Evolutionary conservation across 2,113 vertebrate species (phyloP).

Genomic region (Oostethus manadensis): DNA sequence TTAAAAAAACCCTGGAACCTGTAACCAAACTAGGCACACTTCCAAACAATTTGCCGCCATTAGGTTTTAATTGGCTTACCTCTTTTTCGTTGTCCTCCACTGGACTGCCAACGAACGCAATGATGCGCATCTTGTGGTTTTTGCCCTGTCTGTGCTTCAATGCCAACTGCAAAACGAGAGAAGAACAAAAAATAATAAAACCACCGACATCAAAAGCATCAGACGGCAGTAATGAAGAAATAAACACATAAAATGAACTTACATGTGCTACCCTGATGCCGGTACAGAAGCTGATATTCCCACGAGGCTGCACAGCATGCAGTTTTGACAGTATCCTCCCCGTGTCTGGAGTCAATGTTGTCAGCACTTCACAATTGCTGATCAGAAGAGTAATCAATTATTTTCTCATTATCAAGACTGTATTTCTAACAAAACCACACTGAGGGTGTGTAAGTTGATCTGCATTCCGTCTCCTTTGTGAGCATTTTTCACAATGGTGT

Average conservation of each 20-base stretch:
- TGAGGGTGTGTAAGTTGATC: too few relatives aligned
- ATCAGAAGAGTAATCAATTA: too few relatives aligned
- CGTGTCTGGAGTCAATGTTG: constrained; percentile 89
- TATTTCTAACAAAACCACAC: too few relatives aligned
- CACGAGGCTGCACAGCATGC: constrained; percentile 87
- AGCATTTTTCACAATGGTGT: too few relatives aligned
- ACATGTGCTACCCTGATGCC: constrained; percentile 97
- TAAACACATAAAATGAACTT: constrained; percentile 13
- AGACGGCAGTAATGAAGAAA: neutral
- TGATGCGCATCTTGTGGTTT: constrained; percentile 98
- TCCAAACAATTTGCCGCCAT: too few relatives aligned
- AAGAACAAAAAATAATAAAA: too few relatives aligned
- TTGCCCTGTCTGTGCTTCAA: constrained; percentile 96
- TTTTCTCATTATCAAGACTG: too few relatives aligned
- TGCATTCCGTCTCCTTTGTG: too few relatives aligned
- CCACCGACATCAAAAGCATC: neutral
- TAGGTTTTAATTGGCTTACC: too few relatives aligned
- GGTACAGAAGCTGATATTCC: constrained; percentile 91
- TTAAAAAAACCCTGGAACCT: too few relatives aligned
- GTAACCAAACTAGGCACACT: too few relatives aligned
- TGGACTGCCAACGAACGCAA: constrained; percentile 93
- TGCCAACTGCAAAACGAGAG: constrained; percentile 76
- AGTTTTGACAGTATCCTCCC: constrained; percentile 95
- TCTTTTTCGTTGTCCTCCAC: constrained; percentile 96
- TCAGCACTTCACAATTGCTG: constrained; percentile 94